Base-by-base conservation (phyloP, 2,113 vertebrate genomes). In the Cairina moschata region DNA sequence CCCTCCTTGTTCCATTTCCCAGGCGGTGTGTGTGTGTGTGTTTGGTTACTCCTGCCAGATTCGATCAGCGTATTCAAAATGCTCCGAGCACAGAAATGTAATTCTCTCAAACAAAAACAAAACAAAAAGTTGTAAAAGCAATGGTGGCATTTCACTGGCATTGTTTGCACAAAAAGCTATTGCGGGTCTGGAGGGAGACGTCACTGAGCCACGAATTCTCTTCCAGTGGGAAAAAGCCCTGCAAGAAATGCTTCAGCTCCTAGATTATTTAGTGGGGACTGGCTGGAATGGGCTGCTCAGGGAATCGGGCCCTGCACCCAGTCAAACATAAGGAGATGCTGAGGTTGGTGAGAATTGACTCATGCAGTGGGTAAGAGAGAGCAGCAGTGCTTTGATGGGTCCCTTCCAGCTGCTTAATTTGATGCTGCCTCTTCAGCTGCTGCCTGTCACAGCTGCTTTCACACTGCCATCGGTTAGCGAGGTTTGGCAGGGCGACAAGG, bases 401-500 rank as follows among this genome's bases (percentile, higher is more conserved):
- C 72, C 31, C 78, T 94, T 94, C 94, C 91, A 91, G 85, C 84
- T 87, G 66, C 52, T 78, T 59, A 28, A 54, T 87, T 79, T 62
- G 77, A 73, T 3, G 14, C 38, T 62, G 8, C 21, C 13, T 89
- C 86, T 93, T 73, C 71, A 69, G 42, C 52, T 3, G 9, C 73
- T 89, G 73, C 42, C 66, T 88, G 58, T 87, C 84, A 73, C 80
- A 36, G 86, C 68, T 83, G 62, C 86, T 83, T 80, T 94, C 83
- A 74, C 59, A 50, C 59, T 14, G 11, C 54, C 77, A 23, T 32
- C 25, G 60, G 60, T 40, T 84, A 86, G 73, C 52, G 31, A 32
- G 56, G 74, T 87, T 46, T 94, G 93, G 82, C 90, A 91, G 74
- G 69, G 48, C 72, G 81, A 90, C 54, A 76, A 34, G 82, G 71